Base-by-base conservation (phyloP, 2,113 vertebrate species). In the Gobius niger region DNA sequence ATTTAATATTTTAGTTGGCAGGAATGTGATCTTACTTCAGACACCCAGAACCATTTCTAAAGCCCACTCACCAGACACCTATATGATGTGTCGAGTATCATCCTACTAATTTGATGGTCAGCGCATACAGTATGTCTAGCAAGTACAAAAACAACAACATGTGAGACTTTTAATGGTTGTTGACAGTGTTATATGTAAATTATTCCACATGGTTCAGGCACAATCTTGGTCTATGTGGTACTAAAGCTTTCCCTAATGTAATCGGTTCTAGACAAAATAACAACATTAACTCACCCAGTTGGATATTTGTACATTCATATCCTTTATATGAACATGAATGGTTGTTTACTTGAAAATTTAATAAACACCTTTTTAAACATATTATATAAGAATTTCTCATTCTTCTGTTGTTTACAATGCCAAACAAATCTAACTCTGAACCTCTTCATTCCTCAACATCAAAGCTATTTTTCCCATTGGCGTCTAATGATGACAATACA, bases 401-500 rank as follows among this genome's bases (percentile, higher is more conserved):
- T 42, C 7, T 5, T 57, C 12, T 40, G 4, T 57, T 56, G 53
- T 34, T 14, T 46, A 11, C 53, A 34, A 11, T 8, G 54, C 12
- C 7, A 50, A 71, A 77, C 57, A 70, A 70, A 77, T 63, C 57
- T 64, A 61, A 77, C 75, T 65, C 65, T 79, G 59, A 80, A 62
- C 68, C n/a, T 11, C 61, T 62, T 68, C 7, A 82, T 82, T 76
- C 60, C 44, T 69, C 51, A 67, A 59, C 70, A 83, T 87, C 72
- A 85, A 84, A 75, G 76, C 70, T 12, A n/a, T 77, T 75, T 52
- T 63, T 70, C 73, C 63, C 7, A 14, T 68, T 40, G 63, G 64
- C 67, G 75, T 84, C 44, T 79, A 80, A 86, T 68, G n/a, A 75
- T 74, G 64, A 84, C 70, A 81, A 74, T 75, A 68, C 69, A 63